phyloP scores from a whole-genome alignment of 1,140 invertebrate genomes.

The Gryllus bimaculatus region DNA sequence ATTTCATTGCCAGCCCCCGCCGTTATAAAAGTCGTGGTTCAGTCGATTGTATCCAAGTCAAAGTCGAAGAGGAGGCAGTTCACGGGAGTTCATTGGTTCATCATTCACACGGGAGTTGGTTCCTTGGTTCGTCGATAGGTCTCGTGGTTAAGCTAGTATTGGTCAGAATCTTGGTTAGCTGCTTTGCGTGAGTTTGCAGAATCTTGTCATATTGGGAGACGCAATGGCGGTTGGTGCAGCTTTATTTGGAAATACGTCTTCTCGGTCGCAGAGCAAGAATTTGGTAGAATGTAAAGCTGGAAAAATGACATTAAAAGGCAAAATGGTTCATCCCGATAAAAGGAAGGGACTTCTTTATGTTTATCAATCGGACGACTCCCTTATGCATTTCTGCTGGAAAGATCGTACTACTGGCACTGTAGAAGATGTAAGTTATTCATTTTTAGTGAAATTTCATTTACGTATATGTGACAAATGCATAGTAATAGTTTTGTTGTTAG shows the following conservation, averaged over 20 bases:
- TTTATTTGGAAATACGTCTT: slow-evolving; percentile 60
- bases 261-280: slow-evolving; percentile 74
- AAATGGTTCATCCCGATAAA: slow-evolving; percentile 91
- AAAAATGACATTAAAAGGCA: slow-evolving; percentile 91
- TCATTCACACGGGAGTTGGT: too few relatives aligned
- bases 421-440: slow-evolving; percentile 54
- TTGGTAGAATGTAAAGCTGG: slow-evolving; percentile 93
- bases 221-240: slow-evolving; percentile 51
- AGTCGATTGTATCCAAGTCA: too few relatives aligned
- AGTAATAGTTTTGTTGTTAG: background rate
- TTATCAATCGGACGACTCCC: slow-evolving; percentile 88
- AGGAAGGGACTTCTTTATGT: slow-evolving; percentile 91
- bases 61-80: too few relatives aligned
- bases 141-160: too few relatives aligned
- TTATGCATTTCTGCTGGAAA: slow-evolving; percentile 98
- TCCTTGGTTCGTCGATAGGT: too few relatives aligned
- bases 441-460: background rate
- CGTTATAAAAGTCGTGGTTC: too few relatives aligned
- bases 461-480: background rate
- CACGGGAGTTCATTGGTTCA: too few relatives aligned
- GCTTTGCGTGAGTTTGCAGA: background rate
- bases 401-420: slow-evolving; percentile 68
- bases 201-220: background rate
- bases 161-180: background rate
- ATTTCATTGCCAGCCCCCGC: too few relatives aligned